Evolutionary conservation across 1,140 invertebrate genomes (phyloP).

Genomic region (Ceratina australensis): DNA sequence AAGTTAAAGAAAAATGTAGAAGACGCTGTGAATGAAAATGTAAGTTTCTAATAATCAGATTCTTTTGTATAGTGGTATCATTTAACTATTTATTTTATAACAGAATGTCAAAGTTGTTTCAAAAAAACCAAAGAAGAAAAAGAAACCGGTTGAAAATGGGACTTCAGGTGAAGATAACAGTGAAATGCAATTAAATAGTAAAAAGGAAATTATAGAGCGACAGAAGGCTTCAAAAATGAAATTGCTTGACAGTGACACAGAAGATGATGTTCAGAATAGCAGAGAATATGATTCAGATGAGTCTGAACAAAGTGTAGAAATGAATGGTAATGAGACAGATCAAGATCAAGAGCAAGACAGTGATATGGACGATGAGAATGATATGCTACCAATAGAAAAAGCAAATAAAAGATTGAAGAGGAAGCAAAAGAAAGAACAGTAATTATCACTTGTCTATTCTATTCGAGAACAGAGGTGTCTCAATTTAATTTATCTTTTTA

Average conservation of each 20-base stretch:
- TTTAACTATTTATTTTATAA: neutral
- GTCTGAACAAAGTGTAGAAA: constrained; percentile 61
- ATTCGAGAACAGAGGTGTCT: neutral
- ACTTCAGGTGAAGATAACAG: constrained; percentile 24
- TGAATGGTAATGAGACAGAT: constrained; percentile 73
- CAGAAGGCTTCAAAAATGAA: constrained; percentile 32
- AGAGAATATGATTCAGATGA: constrained; percentile 20
- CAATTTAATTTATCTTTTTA: constrained; percentile 13
- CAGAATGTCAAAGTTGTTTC: neutral
- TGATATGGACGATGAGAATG: constrained; percentile 81
- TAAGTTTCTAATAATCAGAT: constrained; percentile 16
- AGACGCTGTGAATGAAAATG: constrained; percentile 62
- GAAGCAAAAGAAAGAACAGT: constrained; percentile 82
- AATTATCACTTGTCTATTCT: constrained; percentile 62
- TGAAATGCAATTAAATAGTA: constrained; percentile 62
- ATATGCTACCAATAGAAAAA: constrained; percentile 92
- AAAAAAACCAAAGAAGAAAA: constrained; percentile 62
- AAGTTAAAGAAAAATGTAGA: constrained; percentile 69
- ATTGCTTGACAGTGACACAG: constrained; percentile 11
- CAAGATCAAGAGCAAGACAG: constrained; percentile 75
- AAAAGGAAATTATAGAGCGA: constrained; percentile 32
- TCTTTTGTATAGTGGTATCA: neutral
- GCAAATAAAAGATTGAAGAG: constrained; percentile 89
- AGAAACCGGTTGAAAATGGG: constrained; percentile 24
- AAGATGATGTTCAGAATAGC: neutral